A percentile compares a stretch with the other conserved stretches of the same genome.
These are phyloP conservation scores for Camptogramma bilineatum DNA, from an alignment of 2,888 invertebrate species.

Conservation along the genomic window DNA sequence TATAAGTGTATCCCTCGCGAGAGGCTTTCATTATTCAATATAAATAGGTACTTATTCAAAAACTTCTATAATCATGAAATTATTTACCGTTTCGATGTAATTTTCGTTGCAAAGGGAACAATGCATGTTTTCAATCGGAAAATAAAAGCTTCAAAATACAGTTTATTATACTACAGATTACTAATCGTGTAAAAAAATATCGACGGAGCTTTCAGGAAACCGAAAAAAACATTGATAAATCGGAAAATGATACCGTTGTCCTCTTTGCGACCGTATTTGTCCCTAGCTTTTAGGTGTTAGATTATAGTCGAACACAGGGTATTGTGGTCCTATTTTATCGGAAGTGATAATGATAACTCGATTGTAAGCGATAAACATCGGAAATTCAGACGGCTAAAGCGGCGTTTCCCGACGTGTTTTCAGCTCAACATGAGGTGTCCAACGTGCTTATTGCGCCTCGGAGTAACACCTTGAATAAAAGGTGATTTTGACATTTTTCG, in stretches of 20 bases:
- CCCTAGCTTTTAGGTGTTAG: constrained; percentile 83
- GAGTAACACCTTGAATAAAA: background rate
- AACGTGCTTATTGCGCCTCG: background rate
- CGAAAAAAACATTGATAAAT: constrained; percentile 7
- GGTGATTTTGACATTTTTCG: background rate
- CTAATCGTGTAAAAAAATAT: background rate
- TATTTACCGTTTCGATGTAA: constrained; percentile 74
- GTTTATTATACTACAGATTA: background rate
- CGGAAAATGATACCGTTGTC: constrained; percentile 59
- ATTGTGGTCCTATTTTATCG: constrained; percentile 84
- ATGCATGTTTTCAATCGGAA: constrained; percentile 49
- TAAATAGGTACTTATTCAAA: constrained; percentile 81
- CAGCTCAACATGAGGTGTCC: background rate
- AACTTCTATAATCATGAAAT: constrained; percentile 78
- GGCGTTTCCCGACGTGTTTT: constrained; percentile 4
- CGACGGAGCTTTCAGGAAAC: constrained; percentile 2
- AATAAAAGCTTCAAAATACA: constrained; percentile 14
- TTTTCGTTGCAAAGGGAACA: constrained; percentile 81
- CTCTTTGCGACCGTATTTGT: constrained; percentile 81
- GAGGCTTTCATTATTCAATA: constrained; percentile 79
- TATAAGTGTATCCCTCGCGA: constrained; percentile 66
- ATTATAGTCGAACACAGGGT: constrained; percentile 82
- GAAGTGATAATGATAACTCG: constrained; percentile 74
- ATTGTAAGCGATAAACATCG: constrained; percentile 70
- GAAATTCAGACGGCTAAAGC: constrained; percentile 57